Conservation (phyloP, 2,113 vertebrate genomes). For the Neodon shergylaensis region DNA sequence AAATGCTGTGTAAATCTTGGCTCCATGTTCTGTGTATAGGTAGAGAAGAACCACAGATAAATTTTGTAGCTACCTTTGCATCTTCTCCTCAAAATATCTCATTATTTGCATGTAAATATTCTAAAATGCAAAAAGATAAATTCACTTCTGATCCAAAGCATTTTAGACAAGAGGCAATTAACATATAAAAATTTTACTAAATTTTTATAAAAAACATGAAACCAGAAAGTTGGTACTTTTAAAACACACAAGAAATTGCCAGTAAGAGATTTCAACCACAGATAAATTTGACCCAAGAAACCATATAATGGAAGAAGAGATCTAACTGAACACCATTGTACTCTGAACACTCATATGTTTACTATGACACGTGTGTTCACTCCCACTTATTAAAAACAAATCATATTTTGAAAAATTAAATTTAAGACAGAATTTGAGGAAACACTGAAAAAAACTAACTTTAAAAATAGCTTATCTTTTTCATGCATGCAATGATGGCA, state of each 20-base stretch:
- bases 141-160: rapidly evolving
- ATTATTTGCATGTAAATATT: background rate
- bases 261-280: background rate
- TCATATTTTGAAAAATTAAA: background rate
- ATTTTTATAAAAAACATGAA: background rate
- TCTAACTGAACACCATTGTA: background rate
- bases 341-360: background rate
- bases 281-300: too few species aligned
- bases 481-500: too few species aligned
- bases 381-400: background rate
- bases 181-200: background rate
- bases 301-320: background rate
- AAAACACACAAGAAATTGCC: background rate
- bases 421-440: background rate
- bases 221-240: background rate
- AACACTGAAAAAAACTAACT: background rate
- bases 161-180: background rate
- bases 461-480: background rate
- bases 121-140: background rate
- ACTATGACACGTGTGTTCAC: too few species aligned
- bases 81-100: background rate
- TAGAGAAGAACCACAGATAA: background rate
- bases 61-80: background rate
- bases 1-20: background rate
- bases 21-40: background rate